phyloP scores from a whole-genome alignment of 1,140 invertebrate species.

The Eurosta solidaginis region DNA sequence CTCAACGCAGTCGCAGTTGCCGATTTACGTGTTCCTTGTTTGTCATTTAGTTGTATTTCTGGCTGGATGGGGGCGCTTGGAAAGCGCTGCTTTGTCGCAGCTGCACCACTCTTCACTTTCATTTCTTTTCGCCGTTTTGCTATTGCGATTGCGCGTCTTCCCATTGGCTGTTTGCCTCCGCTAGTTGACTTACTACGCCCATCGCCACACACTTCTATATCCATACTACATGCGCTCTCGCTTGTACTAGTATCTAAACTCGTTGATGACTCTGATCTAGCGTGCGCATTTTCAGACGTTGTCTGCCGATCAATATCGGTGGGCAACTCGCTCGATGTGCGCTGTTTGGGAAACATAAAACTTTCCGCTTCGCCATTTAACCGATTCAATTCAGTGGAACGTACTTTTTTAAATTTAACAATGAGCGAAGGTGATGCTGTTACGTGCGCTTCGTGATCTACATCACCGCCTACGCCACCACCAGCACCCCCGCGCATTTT shows the following conservation, averaged over 20 bases:
- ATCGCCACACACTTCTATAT: neutral
- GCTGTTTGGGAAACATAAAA: slow-evolving; percentile 76
- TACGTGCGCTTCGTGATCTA: slow-evolving; percentile 13
- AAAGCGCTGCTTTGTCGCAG: slow-evolving; percentile 48
- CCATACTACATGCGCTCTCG: slow-evolving; percentile 38
- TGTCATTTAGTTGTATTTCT: slow-evolving; percentile 43
- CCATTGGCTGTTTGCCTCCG: neutral
- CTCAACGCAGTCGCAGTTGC: neutral
- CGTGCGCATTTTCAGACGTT: slow-evolving; percentile 46
- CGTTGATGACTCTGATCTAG: slow-evolving; percentile 46
- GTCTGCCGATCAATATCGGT: slow-evolving; percentile 62
- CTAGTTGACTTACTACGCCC: neutral
- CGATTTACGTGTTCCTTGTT: neutral
- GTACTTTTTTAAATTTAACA: slow-evolving; percentile 73
- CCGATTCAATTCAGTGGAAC: slow-evolving; percentile 73
- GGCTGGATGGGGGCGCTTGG: slow-evolving; percentile 59
- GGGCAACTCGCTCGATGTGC: slow-evolving; percentile 60
- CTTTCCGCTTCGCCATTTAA: slow-evolving; percentile 81
- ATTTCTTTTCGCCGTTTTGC: slow-evolving; percentile 14
- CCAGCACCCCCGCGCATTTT: slow-evolving; percentile 38
- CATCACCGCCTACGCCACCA: slow-evolving; percentile 36
- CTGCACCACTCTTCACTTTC: slow-evolving; percentile 39
- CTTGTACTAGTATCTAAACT: slow-evolving; percentile 50
- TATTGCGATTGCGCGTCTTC: neutral
- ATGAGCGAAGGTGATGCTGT: slow-evolving; percentile 64